phyloP scores from a whole-genome alignment of 2,797 vertebrate species.

The Gastrophryne carolinensis region DNA sequence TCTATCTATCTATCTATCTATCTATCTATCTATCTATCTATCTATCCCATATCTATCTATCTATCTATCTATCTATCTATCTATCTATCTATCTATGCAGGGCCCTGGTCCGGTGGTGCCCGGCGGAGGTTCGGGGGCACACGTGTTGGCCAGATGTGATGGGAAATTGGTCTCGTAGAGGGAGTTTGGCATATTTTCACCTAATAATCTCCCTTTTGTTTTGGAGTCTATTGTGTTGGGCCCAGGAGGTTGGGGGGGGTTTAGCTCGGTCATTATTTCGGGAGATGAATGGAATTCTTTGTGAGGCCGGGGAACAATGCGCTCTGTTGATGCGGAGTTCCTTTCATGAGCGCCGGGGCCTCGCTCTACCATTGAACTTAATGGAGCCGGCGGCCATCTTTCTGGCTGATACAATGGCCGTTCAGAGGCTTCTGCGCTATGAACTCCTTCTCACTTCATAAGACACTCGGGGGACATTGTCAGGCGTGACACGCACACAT shows the following conservation, averaged over 20 bases:
- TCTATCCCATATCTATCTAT: no score
- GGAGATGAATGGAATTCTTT: conserved; percentile 85
- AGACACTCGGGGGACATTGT: conserved; percentile 9
- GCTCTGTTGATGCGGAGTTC: conserved; percentile 25
- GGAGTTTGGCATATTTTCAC: conserved; percentile 75
- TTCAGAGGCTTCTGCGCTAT: not conserved
- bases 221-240: conserved; percentile 80
- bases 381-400: conserved; percentile 1
- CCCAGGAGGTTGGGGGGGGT: conserved; percentile 59
- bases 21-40: no score
- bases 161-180: conserved; percentile 65
- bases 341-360: conserved; percentile 19
- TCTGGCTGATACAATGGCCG: conserved; percentile 16
- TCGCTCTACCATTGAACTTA: conserved; percentile 27
- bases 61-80: not conserved
- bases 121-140: conserved; percentile 84
- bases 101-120: no score
- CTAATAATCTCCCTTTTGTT: conserved; percentile 95
- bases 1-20: no score
- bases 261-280: conserved; percentile 72
- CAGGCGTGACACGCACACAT: not conserved
- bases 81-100: not conserved
- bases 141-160: conserved; percentile 98
- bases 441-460: conserved; percentile 18
- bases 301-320: conserved; percentile 58